phyloP scores from a whole-genome alignment of 2,888 invertebrate species.

The Habroteleia sp. region DNA sequence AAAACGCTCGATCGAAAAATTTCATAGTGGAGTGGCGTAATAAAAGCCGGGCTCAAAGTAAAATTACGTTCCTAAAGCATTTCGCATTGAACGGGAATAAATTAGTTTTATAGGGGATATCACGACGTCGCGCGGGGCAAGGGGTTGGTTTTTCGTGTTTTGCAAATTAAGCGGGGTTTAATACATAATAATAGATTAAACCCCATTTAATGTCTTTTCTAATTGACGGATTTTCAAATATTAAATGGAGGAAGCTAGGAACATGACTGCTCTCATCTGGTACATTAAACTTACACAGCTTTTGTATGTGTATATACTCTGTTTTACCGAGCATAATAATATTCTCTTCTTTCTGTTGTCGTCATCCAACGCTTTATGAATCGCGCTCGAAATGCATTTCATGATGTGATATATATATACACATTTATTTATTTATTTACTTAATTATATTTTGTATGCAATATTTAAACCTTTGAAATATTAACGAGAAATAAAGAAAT shows the following conservation, averaged over 20 bases:
- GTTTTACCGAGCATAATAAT: constrained; percentile 28
- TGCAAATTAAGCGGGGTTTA: constrained; percentile 3
- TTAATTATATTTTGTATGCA: too few relatives aligned
- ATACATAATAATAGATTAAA: constrained; percentile 16
- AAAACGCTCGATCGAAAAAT: constrained; percentile 2
- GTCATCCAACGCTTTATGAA: constrained; percentile 61
- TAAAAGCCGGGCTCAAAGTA: neutral
- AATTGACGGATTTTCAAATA: constrained; percentile 26
- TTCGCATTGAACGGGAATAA: neutral
- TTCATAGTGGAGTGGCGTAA: neutral
- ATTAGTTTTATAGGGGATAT: constrained; percentile 4
- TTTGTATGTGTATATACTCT: constrained; percentile 28
- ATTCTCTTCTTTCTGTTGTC: constrained; percentile 42
- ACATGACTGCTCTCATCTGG: constrained; percentile 19
- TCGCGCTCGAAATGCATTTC: constrained; percentile 48
- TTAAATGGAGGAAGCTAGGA: constrained; percentile 12
- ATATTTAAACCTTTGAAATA: too few relatives aligned
- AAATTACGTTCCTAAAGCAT: neutral
- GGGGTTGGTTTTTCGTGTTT: constrained; percentile 5
- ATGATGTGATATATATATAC: constrained; percentile 33
- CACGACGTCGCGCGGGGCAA: neutral
- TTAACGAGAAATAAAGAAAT: too few relatives aligned
- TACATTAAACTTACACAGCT: constrained; percentile 44
- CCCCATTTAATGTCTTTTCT: constrained; percentile 25
- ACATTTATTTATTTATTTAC: constrained; percentile 6